These are phyloP conservation scores for Homarus americanus DNA, from an alignment of 1,140 invertebrate genomes.

Conservation along the genomic window DNA sequence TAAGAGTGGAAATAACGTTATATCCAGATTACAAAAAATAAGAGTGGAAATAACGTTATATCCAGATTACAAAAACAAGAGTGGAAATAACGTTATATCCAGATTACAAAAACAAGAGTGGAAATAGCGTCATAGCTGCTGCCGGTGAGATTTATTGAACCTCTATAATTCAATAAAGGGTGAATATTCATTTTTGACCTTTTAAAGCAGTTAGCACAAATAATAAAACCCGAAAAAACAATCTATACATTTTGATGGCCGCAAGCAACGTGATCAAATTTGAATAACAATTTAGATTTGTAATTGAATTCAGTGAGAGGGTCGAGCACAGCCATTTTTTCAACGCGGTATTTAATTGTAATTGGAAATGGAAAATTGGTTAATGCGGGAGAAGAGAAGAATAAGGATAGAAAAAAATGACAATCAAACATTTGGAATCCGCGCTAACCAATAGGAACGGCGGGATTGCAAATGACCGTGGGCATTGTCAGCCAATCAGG, in stretches of 20 bases:
- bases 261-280: slow-evolving; percentile 23
- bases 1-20: too few relatives aligned
- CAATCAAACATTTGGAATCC: not conserved
- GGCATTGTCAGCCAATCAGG: slow-evolving; percentile 47
- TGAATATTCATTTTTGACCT: too few relatives aligned
- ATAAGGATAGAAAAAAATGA: not conserved
- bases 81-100: too few relatives aligned
- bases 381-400: slow-evolving; percentile 21
- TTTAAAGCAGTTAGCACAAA: too few relatives aligned
- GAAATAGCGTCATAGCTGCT: too few relatives aligned
- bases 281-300: slow-evolving; percentile 63
- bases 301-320: slow-evolving; percentile 16
- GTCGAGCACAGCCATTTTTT: slow-evolving; percentile 34
- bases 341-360: slow-evolving; percentile 8
- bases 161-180: too few relatives aligned
- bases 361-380: slow-evolving; percentile 37
- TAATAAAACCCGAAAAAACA: too few relatives aligned
- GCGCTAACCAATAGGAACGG: slow-evolving; percentile 19
- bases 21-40: too few relatives aligned
- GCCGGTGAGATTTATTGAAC: too few relatives aligned
- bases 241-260: not conserved
- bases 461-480: not conserved
- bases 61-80: too few relatives aligned
- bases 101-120: too few relatives aligned
- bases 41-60: too few relatives aligned